Conservation (phyloP, 2,888 invertebrate species). For the Hypsopygia costalis region DNA sequence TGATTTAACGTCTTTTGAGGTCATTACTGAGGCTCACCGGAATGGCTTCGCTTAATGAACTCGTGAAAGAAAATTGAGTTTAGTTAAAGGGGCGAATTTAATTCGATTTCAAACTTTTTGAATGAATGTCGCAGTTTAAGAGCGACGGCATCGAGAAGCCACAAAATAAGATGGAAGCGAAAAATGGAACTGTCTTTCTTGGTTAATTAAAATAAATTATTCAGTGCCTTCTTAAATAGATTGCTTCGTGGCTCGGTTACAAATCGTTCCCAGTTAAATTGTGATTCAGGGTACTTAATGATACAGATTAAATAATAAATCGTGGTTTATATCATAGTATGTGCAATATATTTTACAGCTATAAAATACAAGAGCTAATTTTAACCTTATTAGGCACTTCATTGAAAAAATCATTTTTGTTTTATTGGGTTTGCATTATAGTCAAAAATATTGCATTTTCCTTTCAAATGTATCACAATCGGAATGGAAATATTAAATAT, state of each 20-base stretch:
- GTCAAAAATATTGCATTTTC: no score
- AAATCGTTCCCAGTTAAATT: conserved; percentile 54
- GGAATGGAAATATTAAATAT: no score
- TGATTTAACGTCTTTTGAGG: conserved; percentile 77
- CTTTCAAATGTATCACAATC: no score
- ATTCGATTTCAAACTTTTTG: conserved; percentile 77
- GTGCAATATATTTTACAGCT: no score
- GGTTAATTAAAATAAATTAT: conserved; percentile 74
- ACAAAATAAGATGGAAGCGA: conserved; percentile 62
- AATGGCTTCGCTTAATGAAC: conserved; percentile 76
- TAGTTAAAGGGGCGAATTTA: conserved; percentile 78
- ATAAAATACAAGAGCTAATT: no score
- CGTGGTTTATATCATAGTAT: not conserved
- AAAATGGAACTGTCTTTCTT: conserved; percentile 63
- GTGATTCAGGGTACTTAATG: conserved; percentile 41
- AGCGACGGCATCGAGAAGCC: conserved; percentile 52
- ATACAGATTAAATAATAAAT: conserved; percentile 31
- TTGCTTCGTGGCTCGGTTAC: conserved; percentile 53
- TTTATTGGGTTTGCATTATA: no score
- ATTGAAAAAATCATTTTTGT: no score
- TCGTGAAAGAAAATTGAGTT: conserved; percentile 78
- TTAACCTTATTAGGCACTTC: no score
- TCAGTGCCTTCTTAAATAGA: conserved; percentile 58
- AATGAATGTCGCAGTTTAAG: conserved; percentile 70
- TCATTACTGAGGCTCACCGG: conserved; percentile 76